Base-by-base conservation (phyloP, 2,888 invertebrate species). In the Sesamia inferens region DNA sequence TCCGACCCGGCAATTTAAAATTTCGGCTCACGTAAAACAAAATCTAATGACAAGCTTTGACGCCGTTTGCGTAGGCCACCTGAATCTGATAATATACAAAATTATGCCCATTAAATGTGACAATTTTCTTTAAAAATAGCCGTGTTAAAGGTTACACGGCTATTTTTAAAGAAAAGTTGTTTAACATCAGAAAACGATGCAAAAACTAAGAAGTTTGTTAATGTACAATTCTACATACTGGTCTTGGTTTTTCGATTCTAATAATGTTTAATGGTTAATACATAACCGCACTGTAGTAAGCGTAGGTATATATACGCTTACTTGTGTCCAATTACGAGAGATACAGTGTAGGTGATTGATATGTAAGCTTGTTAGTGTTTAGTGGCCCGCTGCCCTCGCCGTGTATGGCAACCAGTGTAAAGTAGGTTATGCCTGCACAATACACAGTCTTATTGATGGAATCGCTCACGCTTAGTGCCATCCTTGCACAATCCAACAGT, bases 21-120 rank as follows among this genome's bases (percentile, higher is more conserved):
- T 63, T 63, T 70, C 51, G 59, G 22, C 63, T 70, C 39, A 70
- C 74, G 51, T 77, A 74, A 79, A 84, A 85, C 75, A 83, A 83
- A 85, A 72, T 85, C 74, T 84, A 84, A 84, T 83, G 85, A 78
- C 78, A 71, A 85, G 83, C 84, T 83, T 83, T 84, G 84, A 83
- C 83, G 75, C 73, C 71, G n/a, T 83, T 80, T 71, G 79, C 44
- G 66, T 80, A 80, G 81, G 78, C 61, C 79, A 75, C 71, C 75
- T 83, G 61, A 80, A 79, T 85, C 80, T 79, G 76, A 82, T 82
- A 79, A 82, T 82, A 79, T 58, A 85, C 83, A 76, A 82, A 85
- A 79, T 85, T 73, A 79, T 73, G 68, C 71, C 81, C 70, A 73
- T 77, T 83, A 83, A 72, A 81, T 68, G 71, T 61, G 66, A 76